Evolutionary conservation across 37 sponge, comb jelly and placozoan genomes (phyloP), one percentile per base, ranked within the genome.

Genomic region (Geodia barretti): DNA sequence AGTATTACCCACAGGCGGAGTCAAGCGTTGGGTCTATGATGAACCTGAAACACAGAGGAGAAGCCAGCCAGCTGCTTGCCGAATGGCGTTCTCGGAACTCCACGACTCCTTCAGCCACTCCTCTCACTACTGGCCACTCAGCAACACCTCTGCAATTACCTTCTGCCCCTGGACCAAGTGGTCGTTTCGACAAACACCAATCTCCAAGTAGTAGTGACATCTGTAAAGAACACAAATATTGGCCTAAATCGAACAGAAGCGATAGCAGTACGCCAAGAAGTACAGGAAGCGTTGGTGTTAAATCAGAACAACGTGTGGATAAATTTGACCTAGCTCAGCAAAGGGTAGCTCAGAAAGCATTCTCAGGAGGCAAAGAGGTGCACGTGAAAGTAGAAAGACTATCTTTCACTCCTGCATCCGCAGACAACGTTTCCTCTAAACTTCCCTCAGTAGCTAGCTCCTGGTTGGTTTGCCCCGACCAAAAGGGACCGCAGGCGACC

Each of bases 41-140:
- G 36, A 23, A 54, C 29, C 60, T 84, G 31, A 84, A 84, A 42
- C 77, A 68, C 43, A 29, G 26, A 34, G 86, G 86, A 3, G 79
- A 77, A 33, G 9, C 72, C 26, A 77, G 62, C 74, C 86, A 79
- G 17, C n/a, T 54, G 4, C 73, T 86, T 3, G 39, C 30, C 24
- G 86, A 86, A 1, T 78, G 41, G n/a, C 86, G 86, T 17, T n/a
- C n/a, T n/a, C n/a, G n/a, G n/a, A n/a, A n/a, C n/a, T n/a, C n/a
- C n/a, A n/a, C n/a, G n/a, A n/a, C n/a, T n/a, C n/a, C n/a, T n/a
- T n/a, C n/a, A n/a, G n/a, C n/a, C n/a, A n/a, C n/a, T n/a, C n/a
- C n/a, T n/a, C n/a, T n/a, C n/a, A n/a, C n/a, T 3, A 62, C 64
- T 39, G 62, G 41, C 41, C 2, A 29, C 0, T 1, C 42, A 25